Evolutionary conservation across 1,140 invertebrate genomes (phyloP).

Genomic region (Trichoplusia ni): DNA sequence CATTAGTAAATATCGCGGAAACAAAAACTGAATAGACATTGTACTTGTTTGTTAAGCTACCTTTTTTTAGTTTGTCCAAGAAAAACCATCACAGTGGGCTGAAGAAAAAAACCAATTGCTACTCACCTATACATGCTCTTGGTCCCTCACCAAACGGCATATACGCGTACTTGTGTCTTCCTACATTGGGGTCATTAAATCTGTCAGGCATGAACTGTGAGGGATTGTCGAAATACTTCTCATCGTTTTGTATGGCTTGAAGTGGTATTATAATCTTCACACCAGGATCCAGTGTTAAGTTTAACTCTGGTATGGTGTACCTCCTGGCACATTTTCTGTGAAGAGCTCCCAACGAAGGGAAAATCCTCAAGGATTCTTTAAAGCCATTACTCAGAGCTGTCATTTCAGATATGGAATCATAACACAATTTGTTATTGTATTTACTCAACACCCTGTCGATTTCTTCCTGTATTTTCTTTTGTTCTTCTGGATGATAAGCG

Average conservation of each 20-base stretch:
- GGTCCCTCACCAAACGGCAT: slow-evolving; percentile 87
- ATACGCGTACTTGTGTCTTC: slow-evolving; percentile 79
- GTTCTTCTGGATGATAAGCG: slow-evolving; percentile 73
- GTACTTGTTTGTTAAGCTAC: too few relatives aligned
- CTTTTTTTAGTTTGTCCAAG: too few relatives aligned
- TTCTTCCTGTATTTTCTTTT: slow-evolving; percentile 77
- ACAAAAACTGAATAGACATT: too few relatives aligned
- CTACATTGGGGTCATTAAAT: slow-evolving; percentile 74
- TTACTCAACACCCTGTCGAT: slow-evolving; percentile 71
- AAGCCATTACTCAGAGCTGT: slow-evolving; percentile 72
- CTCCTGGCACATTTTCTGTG: slow-evolving; percentile 59
- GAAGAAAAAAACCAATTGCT: too few relatives aligned
- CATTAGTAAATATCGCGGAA: too few relatives aligned
- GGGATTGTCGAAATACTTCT: slow-evolving; percentile 81
- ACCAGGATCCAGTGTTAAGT: slow-evolving; percentile 74
- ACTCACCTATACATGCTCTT: slow-evolving; percentile 84
- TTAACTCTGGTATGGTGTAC: slow-evolving; percentile 71
- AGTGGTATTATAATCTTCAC: slow-evolving; percentile 80
- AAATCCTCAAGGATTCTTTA: slow-evolving; percentile 65
- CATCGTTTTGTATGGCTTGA: slow-evolving; percentile 82
- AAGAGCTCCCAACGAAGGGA: slow-evolving; percentile 69
- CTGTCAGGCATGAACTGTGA: slow-evolving; percentile 83
- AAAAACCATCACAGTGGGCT: too few relatives aligned
- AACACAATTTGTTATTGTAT: slow-evolving; percentile 79
- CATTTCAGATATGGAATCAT: slow-evolving; percentile 83